phyloP scores from a whole-genome alignment of 1,140 invertebrate genomes.

The Cydia pomonella region DNA sequence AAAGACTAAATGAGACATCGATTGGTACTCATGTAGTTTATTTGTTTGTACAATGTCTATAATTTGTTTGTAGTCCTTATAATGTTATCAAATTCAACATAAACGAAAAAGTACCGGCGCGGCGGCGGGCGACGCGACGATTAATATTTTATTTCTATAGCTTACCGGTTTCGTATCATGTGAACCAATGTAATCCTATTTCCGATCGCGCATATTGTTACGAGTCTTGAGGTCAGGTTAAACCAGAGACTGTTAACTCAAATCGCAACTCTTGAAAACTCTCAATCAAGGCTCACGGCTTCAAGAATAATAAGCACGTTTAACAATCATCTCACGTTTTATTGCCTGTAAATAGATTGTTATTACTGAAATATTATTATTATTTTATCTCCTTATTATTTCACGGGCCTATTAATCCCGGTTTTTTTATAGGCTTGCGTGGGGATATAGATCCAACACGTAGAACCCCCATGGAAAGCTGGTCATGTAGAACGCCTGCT shows the following conservation, averaged over 20 bases:
- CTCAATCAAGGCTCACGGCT: conserved; percentile 15
- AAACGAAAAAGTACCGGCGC: neutral
- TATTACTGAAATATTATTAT: too few relatives aligned
- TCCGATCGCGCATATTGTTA: neutral
- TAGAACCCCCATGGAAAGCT: too few relatives aligned
- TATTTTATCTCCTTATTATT: too few relatives aligned
- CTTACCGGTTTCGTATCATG: neutral
- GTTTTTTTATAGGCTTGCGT: too few relatives aligned
- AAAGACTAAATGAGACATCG: too few relatives aligned
- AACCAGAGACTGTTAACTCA: neutral
- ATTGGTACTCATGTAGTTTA: too few relatives aligned
- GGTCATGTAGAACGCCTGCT: too few relatives aligned
- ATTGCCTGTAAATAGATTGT: conserved; percentile 45
- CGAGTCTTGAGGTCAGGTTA: neutral
- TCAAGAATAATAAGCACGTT: conserved; percentile 24
- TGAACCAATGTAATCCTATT: neutral
- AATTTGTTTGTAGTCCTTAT: neutral
- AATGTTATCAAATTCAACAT: conserved; percentile 8
- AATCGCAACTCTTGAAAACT: conserved; percentile 12
- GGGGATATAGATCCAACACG: too few relatives aligned
- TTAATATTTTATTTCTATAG: neutral
- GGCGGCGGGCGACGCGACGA: neutral
- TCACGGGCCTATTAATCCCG: too few relatives aligned
- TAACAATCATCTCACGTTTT: conserved; percentile 44
- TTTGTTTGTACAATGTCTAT: too few relatives aligned